Evolutionary conservation across 2,888 invertebrate species (phyloP), one percentile per base, ranked within the genome.

Genomic region (Masnerella sp.): DNA sequence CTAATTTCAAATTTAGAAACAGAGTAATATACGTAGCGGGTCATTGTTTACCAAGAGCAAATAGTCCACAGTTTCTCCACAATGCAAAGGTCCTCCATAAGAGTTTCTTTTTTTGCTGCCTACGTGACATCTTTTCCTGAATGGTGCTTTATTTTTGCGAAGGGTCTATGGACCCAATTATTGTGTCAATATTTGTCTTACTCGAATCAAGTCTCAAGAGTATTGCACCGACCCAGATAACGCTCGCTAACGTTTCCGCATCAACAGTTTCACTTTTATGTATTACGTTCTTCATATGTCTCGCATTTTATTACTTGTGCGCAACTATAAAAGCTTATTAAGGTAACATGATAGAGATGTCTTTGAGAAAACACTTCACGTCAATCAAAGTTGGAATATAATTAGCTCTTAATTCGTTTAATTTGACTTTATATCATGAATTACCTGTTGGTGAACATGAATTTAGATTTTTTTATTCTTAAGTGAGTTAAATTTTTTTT

Each of bases 21-120:
- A n/a, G n/a, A n/a, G n/a, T n/a, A n/a, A 22, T 11, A n/a, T 22
- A 22, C 7, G 15, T 38, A 47, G 18, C 40, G 11, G 18, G 34
- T 8, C 64, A 70, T 45, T 76, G 69, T 76, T 77, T 51, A 61
- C 61, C 12, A 22, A 56, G 22, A 8, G 56, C 73, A 76, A 78
- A 77, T 68, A 71, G 43, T 70, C 59, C 52, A 64, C 47, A 51
- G 54, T 65, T 65, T 69, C 71, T 47, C 59, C 38, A 18, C 28
- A 51, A 25, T 49, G 40, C 47, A 49, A 70, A 34, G 45, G 34
- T 34, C 72, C 52, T 70, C 64, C 34, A 52, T 73, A 76, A 78
- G 70, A 77, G 76, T 74, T 75, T 68, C 65, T 52, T 74, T 52
- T 34, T 34, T 2, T 12, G 34, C 32, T 71, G 42, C 54, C 69